These are phyloP conservation scores for honey bee (Apis mellifera) DNA, from an alignment of 1,140 invertebrate genomes.

Conservation along the genomic window Amel_HAv3.1 CM009936.2:16638501-16639000, in stretches of 20 bases:
- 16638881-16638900: constrained; percentile 87
- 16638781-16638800: constrained; percentile 82
- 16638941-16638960: constrained; percentile 93
- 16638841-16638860: constrained; percentile 96
- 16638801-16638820: constrained; percentile 98
- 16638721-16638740: not conserved
- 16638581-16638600: constrained; percentile 96
- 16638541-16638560: constrained; percentile 96
- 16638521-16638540: constrained; percentile 97
- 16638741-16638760: not conserved
- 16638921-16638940: constrained; percentile 89
- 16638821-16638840: constrained; percentile 94
- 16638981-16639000: constrained; percentile 97
- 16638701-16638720: constrained; percentile 89
- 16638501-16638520: constrained; percentile 92
- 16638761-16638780: not conserved
- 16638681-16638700: constrained; percentile 97
- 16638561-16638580: constrained; percentile 95
- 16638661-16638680: constrained; percentile 94
- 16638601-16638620: constrained; percentile 95
- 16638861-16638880: constrained; percentile 95
- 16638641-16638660: constrained; percentile 95
- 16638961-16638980: constrained; percentile 95
- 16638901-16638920: constrained; percentile 89
- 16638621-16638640: constrained; percentile 95